Percentiles rank a stretch among this genome's conserved stretches.
These are phyloP conservation scores for Elachura formosa DNA, from an alignment of 2,113 vertebrate species.

Conservation along the genomic window DNA sequence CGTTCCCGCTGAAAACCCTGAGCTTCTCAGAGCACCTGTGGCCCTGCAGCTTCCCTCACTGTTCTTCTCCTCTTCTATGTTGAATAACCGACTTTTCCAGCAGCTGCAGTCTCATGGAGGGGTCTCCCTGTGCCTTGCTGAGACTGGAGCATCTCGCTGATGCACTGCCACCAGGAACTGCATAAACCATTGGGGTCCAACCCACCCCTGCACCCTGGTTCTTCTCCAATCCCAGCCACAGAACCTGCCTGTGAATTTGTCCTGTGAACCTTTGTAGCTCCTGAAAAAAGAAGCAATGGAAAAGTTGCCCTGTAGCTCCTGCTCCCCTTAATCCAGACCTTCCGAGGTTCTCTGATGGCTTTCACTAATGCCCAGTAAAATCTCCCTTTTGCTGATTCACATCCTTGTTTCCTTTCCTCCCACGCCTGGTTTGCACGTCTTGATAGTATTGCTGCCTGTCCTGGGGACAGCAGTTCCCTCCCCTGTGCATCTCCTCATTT, in stretches of 20 bases:
- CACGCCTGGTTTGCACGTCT: background rate
- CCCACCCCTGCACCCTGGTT: background rate
- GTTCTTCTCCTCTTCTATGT: background rate
- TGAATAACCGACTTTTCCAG: background rate
- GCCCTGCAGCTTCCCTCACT: background rate
- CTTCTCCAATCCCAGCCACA: background rate
- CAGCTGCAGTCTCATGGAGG: background rate
- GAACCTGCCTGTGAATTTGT: background rate
- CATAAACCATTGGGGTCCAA: background rate
- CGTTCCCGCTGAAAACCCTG: background rate
- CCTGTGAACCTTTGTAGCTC: background rate
- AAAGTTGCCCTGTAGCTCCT: background rate
- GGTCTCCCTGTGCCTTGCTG: background rate
- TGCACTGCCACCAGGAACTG: background rate
- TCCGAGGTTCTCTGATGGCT: background rate
- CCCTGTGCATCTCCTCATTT: fast-evolving
- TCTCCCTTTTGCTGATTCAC: background rate
- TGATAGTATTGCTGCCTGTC: background rate
- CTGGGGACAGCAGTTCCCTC: background rate
- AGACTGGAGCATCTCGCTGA: background rate
- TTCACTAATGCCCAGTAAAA: background rate
- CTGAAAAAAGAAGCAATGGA: background rate
- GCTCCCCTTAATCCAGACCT: background rate
- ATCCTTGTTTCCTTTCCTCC: background rate
- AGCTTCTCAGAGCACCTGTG: background rate